Conservation (phyloP, 2,888 invertebrate species). For the Copidosoma aretas region DNA sequence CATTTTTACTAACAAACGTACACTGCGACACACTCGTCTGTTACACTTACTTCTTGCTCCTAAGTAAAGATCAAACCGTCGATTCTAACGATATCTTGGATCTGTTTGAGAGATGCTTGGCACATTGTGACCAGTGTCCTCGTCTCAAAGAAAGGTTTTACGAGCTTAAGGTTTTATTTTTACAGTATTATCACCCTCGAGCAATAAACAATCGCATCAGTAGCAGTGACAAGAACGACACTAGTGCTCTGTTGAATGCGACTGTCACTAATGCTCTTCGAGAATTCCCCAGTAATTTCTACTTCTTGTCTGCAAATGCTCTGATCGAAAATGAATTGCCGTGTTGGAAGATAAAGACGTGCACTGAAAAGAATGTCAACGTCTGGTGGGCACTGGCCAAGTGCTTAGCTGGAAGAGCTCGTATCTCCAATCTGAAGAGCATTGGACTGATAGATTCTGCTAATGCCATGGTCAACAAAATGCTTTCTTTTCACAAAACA, state of each 20-base stretch:
- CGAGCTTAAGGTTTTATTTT: slow-evolving; percentile 59
- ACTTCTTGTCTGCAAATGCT: slow-evolving; percentile 65
- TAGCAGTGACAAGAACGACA: slow-evolving; percentile 39
- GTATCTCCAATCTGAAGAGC: slow-evolving; percentile 48
- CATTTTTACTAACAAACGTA: slow-evolving; percentile 65
- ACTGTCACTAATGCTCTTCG: slow-evolving; percentile 48
- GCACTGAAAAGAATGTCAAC: slow-evolving; percentile 41
- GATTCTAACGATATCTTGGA: slow-evolving; percentile 43
- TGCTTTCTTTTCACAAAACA: slow-evolving; percentile 53
- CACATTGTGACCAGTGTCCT: slow-evolving; percentile 47
- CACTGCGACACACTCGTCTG: slow-evolving; percentile 66
- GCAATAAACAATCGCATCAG: no score
- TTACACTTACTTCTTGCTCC: slow-evolving; percentile 65
- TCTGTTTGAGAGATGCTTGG: slow-evolving; percentile 50
- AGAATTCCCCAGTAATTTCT: slow-evolving; percentile 68
- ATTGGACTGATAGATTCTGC: slow-evolving; percentile 45
- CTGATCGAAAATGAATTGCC: slow-evolving; percentile 64
- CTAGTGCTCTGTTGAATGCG: slow-evolving; percentile 39
- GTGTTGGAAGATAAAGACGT: slow-evolving; percentile 66
- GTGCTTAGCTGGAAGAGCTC: slow-evolving; percentile 54
- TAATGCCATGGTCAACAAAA: slow-evolving; percentile 54
- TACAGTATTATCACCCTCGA: slow-evolving; percentile 46
- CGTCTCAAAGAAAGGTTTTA: slow-evolving; percentile 61
- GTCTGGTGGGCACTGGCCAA: slow-evolving; percentile 53
- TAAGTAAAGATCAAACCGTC: slow-evolving; percentile 46